phyloP scores from a whole-genome alignment of 2,797 vertebrate genomes.

The Leucoraja ocellata region DNA sequence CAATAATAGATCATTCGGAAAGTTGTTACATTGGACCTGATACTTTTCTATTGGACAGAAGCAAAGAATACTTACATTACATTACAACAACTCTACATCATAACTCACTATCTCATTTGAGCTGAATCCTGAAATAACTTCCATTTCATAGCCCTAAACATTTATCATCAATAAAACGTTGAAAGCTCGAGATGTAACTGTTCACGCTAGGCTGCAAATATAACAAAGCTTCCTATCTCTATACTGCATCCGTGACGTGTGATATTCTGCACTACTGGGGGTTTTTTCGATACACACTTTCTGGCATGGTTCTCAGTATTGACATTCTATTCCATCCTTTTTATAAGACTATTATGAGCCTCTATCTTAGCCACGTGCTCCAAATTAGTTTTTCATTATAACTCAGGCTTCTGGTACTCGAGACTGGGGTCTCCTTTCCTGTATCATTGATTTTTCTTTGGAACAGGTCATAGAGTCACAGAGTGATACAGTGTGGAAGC shows the following conservation, averaged over 20 bases:
- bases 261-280: background rate
- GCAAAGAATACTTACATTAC: background rate
- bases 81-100: background rate
- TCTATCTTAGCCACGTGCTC: background rate
- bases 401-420: background rate
- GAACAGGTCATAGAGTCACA: too few species aligned
- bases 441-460: too few species aligned
- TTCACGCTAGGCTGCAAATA: background rate
- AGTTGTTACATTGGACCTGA: background rate
- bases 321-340: background rate
- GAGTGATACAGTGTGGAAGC: too few species aligned
- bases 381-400: background rate
- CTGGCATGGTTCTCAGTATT: background rate
- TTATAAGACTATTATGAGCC: background rate
- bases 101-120: background rate
- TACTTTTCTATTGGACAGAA: background rate
- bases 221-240: background rate
- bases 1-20: too few species aligned
- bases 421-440: background rate
- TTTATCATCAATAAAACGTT: background rate
- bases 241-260: background rate
- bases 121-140: background rate
- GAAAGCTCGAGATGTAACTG: background rate
- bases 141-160: background rate
- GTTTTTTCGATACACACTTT: too few species aligned